These are phyloP conservation scores for Trypoxylus dichotomus DNA, from an alignment of 1,140 invertebrate species.

Conservation along the genomic window DNA sequence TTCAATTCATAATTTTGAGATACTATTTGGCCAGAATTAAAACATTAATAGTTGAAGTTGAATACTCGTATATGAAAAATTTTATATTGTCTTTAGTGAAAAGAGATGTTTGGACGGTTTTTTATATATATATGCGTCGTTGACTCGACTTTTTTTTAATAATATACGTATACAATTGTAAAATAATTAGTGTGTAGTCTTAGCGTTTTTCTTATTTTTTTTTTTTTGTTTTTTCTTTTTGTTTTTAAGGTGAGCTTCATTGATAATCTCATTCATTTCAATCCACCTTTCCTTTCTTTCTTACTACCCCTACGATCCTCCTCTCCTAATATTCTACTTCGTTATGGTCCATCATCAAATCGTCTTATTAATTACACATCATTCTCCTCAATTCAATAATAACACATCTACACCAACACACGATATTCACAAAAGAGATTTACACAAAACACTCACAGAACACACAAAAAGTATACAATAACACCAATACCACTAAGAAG, in stretches of 20 bases:
- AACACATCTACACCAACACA: conserved; percentile 10
- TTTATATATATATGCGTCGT: conserved; percentile 44
- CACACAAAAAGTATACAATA: not conserved
- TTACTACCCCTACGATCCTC: not conserved
- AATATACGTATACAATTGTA: conserved; percentile 50
- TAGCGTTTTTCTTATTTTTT: conserved; percentile 33
- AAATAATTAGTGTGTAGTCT: conserved; percentile 44
- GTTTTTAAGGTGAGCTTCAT: conserved; percentile 30
- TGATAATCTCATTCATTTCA: conserved; percentile 28
- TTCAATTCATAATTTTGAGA: conserved; percentile 7
- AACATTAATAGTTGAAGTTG: conserved; percentile 39
- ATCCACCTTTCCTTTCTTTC: not conserved
- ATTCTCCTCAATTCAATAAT: not conserved
- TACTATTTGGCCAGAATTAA: not conserved
- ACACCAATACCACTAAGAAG: conserved; percentile 13
- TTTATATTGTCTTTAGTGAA: conserved; percentile 46
- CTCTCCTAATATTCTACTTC: not conserved
- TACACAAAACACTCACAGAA: conserved; percentile 25
- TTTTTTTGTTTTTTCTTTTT: conserved; percentile 28
- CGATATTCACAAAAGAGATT: conserved; percentile 9
- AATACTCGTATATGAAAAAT: conserved; percentile 47
- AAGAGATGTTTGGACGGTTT: conserved; percentile 45
- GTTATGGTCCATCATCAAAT: conserved; percentile 30
- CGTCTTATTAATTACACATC: not conserved
- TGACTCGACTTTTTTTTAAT: conserved; percentile 43